Conservation (phyloP, 1,140 invertebrate species). For the Drosophila subpulchrella region DNA sequence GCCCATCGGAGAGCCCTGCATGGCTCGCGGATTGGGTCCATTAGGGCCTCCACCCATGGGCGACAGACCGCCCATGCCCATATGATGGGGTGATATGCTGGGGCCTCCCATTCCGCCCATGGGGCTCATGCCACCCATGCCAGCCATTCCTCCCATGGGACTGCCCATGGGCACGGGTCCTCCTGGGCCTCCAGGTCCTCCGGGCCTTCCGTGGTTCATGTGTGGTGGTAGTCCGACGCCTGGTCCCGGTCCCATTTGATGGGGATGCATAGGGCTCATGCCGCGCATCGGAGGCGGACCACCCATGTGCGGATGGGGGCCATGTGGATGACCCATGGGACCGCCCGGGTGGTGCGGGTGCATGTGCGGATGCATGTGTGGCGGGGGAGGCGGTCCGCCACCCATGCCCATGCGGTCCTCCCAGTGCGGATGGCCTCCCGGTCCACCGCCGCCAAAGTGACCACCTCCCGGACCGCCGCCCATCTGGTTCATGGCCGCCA, state of each 20-base stretch:
- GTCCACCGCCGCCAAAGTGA: slow-evolving; percentile 63
- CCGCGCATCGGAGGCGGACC: slow-evolving; percentile 87
- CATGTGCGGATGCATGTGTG: slow-evolving; percentile 84
- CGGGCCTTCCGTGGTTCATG: slow-evolving; percentile 80
- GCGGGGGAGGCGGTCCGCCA: slow-evolving; percentile 86
- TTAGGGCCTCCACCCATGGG: slow-evolving; percentile 87
- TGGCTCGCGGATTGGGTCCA: slow-evolving; percentile 86
- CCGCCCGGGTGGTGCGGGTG: slow-evolving; percentile 86
- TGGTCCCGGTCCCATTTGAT: slow-evolving; percentile 78
- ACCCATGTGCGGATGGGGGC: slow-evolving; percentile 86
- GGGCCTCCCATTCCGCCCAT: slow-evolving; percentile 86
- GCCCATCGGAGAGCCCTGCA: slow-evolving; percentile 86
- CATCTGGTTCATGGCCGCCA: slow-evolving; percentile 86
- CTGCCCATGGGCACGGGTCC: slow-evolving; percentile 79
- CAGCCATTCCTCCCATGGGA: slow-evolving; percentile 84
- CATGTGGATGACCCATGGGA: slow-evolving; percentile 70
- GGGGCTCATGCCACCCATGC: slow-evolving; percentile 87
- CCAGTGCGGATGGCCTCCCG: slow-evolving; percentile 85
- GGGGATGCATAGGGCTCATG: slow-evolving; percentile 88
- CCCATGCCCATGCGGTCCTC: slow-evolving; percentile 81
- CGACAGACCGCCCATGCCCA: slow-evolving; percentile 88
- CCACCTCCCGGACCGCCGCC: slow-evolving; percentile 55
- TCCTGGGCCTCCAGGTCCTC: slow-evolving; percentile 54
- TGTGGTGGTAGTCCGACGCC: slow-evolving; percentile 80
- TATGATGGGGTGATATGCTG: slow-evolving; percentile 87